Evolutionary conservation across 2,113 vertebrate species (phyloP).

Genomic region (Balaenoptera acutorostrata): DNA sequence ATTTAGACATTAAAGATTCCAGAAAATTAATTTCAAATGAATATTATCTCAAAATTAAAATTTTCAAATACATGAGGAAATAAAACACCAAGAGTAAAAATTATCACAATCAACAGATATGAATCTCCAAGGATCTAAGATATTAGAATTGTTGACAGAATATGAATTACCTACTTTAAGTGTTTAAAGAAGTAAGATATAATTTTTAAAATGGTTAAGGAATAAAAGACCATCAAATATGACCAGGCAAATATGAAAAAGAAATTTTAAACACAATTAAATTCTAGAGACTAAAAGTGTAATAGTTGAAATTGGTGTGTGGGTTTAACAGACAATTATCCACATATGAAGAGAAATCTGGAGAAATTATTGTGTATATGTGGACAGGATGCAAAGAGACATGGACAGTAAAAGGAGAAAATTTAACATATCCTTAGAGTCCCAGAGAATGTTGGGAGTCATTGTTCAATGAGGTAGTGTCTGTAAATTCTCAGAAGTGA

Average conservation of each 20-base stretch:
- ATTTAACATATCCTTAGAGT: neutral
- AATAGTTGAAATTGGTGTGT: neutral
- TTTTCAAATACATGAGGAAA: neutral
- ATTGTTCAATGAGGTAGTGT: neutral
- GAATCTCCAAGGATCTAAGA: neutral
- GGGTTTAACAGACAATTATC: neutral
- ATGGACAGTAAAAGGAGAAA: neutral
- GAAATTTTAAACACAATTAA: neutral
- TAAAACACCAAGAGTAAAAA: neutral
- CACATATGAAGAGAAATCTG: neutral
- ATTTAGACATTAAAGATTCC: neutral
- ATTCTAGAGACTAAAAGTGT: neutral
- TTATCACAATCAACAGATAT: neutral
- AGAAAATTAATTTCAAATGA: neutral
- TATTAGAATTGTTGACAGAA: neutral
- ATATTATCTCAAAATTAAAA: neutral
- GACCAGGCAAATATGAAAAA: neutral
- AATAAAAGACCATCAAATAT: neutral
- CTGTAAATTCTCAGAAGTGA: neutral
- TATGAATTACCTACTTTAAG: neutral
- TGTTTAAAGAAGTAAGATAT: neutral
- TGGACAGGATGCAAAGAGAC: neutral
- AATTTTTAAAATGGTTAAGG: neutral
- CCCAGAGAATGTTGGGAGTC: neutral
- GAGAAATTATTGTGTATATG: neutral